phyloP scores from a whole-genome alignment of 2,888 invertebrate genomes.

The Meghimatium bilineatum region DNA sequence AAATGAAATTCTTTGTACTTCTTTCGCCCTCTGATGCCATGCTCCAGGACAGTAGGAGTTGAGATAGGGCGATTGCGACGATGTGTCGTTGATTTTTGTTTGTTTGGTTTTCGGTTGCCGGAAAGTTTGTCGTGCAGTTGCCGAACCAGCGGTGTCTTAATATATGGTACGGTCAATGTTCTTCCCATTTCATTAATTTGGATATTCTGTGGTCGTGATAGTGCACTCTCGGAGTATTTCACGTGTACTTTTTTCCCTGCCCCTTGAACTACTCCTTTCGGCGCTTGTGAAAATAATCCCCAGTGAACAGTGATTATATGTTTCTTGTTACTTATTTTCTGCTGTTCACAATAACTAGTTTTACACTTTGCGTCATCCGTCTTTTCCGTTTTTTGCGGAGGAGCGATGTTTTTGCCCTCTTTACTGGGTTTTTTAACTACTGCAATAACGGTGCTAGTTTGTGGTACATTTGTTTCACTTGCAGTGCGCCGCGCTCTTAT shows the following conservation, averaged over 20 bases:
- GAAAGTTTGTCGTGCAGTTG: not conserved
- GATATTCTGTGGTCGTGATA: not conserved
- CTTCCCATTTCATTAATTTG: not conserved
- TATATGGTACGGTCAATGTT: not conserved
- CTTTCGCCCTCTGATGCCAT: conserved; percentile 34
- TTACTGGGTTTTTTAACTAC: not conserved
- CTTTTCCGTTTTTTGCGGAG: not conserved
- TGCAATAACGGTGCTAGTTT: not conserved
- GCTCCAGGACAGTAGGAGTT: conserved; percentile 3
- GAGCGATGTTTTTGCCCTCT: not conserved
- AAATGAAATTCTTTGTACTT: conserved; percentile 42
- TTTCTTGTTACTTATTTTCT: too few relatives aligned
- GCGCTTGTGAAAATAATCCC: conserved; percentile 17
- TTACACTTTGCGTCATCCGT: not conserved
- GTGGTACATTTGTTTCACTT: too few relatives aligned
- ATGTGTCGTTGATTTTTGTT: not conserved
- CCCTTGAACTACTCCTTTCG: conserved; percentile 11
- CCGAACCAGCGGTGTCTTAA: not conserved
- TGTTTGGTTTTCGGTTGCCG: not conserved
- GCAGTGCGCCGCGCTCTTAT: too few relatives aligned
- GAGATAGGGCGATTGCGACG: not conserved
- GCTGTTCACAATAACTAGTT: not conserved
- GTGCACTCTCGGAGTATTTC: not conserved
- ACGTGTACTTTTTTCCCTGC: conserved; percentile 17
- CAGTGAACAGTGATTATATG: conserved; percentile 30